These are phyloP conservation scores for Bovichtus diacanthus DNA, from an alignment of 2,797 vertebrate species.

Conservation along the genomic window DNA sequence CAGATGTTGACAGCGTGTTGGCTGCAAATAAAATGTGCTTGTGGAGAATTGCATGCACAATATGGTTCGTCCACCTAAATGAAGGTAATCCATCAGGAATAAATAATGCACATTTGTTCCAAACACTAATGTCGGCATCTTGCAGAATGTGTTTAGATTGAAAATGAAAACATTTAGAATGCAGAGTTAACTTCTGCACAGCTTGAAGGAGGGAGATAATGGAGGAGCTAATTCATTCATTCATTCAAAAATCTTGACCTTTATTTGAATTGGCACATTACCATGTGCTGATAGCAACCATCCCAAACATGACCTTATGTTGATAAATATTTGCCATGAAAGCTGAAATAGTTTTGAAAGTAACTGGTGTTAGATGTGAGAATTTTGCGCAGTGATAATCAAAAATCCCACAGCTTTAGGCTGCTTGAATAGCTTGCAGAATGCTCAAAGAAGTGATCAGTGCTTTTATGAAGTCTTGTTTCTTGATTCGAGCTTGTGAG, in stretches of 20 bases:
- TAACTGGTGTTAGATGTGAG: constrained; percentile 7
- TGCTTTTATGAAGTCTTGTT: constrained; percentile 58
- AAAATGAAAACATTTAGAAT: constrained; percentile 20
- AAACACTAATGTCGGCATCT: constrained; percentile 17
- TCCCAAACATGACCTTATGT: constrained; percentile 63
- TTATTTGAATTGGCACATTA: constrained; percentile 65
- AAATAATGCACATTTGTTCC: constrained; percentile 33
- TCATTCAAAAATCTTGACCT: constrained; percentile 74
- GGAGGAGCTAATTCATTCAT: constrained; percentile 62
- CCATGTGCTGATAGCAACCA: constrained; percentile 58
- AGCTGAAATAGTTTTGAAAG: constrained; percentile 53
- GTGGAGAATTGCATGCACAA: constrained; percentile 38
- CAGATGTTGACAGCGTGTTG: constrained; percentile 20
- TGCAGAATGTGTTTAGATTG: constrained; percentile 21
- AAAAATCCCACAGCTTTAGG: constrained; percentile 3
- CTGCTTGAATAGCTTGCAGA: constrained; percentile 3
- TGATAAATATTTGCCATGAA: constrained; percentile 59
- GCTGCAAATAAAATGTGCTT: constrained; percentile 34
- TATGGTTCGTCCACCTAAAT: constrained; percentile 54
- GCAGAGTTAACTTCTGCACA: constrained; percentile 37
- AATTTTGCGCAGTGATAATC: constrained; percentile 9
- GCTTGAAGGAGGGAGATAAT: constrained; percentile 49
- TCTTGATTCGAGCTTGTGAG: constrained; percentile 67
- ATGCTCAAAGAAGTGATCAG: constrained; percentile 22
- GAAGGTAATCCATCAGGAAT: constrained; percentile 41